Conservation (phyloP, 2,888 invertebrate species). For the Thereva unica region DNA sequence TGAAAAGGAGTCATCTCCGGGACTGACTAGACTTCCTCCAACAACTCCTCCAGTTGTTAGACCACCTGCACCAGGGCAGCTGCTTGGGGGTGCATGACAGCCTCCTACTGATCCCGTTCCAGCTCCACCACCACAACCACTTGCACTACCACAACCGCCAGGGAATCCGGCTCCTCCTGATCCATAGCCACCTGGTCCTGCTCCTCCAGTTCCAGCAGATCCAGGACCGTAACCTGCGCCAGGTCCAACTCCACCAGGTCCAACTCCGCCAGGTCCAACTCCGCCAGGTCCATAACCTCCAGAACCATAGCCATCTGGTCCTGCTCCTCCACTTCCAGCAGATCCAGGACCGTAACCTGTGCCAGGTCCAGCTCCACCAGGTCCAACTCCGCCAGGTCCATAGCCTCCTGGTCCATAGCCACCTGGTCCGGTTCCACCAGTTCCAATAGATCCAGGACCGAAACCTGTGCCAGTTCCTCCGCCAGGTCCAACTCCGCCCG, state of each 20-base stretch:
- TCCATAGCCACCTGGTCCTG: not conserved
- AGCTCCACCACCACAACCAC: not conserved
- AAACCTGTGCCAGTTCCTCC: constrained; percentile 33
- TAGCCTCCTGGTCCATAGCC: constrained; percentile 29
- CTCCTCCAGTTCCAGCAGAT: constrained; percentile 5
- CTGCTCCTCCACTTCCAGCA: not conserved
- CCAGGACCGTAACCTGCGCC: constrained; percentile 28
- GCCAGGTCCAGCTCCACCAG: constrained; percentile 36
- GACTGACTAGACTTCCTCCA: constrained; percentile 37
- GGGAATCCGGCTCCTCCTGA: not conserved
- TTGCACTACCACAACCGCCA: not conserved
- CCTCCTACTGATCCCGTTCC: not conserved
- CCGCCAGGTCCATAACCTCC: constrained; percentile 33
- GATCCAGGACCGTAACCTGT: constrained; percentile 36
- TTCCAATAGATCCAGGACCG: constrained; percentile 35
- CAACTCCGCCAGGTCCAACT: constrained; percentile 8
- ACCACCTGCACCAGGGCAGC: not conserved
- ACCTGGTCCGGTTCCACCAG: constrained; percentile 38
- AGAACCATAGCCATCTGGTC: constrained; percentile 19
- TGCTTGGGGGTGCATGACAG: not conserved
- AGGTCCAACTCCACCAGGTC: not conserved
- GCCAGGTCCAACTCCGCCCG: constrained; percentile 25
- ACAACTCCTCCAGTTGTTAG: not conserved
- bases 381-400: constrained; percentile 35
- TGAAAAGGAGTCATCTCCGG: constrained; percentile 70